Base-by-base conservation (phyloP, 2,113 vertebrate species). In the Athene noctua region DNA sequence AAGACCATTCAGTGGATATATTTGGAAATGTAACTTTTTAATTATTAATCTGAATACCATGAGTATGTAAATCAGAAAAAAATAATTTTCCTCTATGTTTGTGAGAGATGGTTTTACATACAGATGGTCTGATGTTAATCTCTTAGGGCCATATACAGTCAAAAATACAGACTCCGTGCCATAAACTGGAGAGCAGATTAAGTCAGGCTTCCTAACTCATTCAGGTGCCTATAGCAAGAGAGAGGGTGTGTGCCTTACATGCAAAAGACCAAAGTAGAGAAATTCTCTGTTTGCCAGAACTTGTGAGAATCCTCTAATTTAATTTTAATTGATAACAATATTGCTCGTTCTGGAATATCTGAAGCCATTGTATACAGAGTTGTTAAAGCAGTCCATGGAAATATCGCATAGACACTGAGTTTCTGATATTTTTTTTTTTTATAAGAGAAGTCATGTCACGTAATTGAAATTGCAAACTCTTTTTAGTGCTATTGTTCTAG, bases 371-470 rank as follows among this genome's bases (percentile, higher is more conserved):
- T 61, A 27, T 30, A 20, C 11, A 7, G 23, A 75, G 7, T 16
- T 74, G n/a, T 70, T 80, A 51, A 86, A 77, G 29, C 11, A 27
- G 22, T 13, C 62, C 47, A 21, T 67, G 29, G 47, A 66, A 78
- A 59, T 57, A 20, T 59, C 68, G 34, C 27, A 27, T 1, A 32
- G 40, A 27, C 11, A 18, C 22, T 38, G 26, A 71, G 72, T 67
- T 91, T 86, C 54, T 51, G 23, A 4, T 38, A 32, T 36, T 47
- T 34, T 66, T 71, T 80, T 71, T 66, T 71, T 80, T 71, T 44
- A 10, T 70, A 68, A 65, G 25, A 14, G 21, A 81, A 81, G 44
- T 85, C 15, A 19, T 2, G 0, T 52, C 4, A 1, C 0, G 0
- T 92, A 70, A 46, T 88, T 88, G 65, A 89, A 91, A 63, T 47